Base-by-base conservation (phyloP, 2,797 vertebrate genomes). In the Anguilla anguilla region DNA sequence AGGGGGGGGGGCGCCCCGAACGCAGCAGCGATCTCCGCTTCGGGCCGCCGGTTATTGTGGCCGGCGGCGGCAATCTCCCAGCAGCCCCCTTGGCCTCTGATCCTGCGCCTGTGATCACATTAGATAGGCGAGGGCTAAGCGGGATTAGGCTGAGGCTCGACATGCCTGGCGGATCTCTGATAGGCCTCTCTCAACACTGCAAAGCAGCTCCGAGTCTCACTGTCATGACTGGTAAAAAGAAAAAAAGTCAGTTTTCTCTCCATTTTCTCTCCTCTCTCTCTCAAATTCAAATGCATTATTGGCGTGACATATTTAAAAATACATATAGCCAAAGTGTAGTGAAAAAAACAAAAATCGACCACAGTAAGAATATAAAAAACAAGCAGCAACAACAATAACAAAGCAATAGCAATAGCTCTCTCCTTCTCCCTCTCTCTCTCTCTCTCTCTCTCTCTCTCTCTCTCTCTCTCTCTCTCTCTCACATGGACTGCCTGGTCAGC, bases 111-210 rank as follows among this genome's bases (percentile, higher is more conserved):
- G 69, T 85, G 84, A 88, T 88, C 84, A 79, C 69, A 82, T 85
- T 88, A 85, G 55, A 82, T 81, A 35, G 64, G 22, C 59, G 3
- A 49, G 35, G 86, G 77, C 88, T 85, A 64, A 72, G 77, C 31
- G 87, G 90, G 90, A 90, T 92, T 91, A 91, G 87, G 88, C 89
- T 67, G 9, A 85, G 59, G 85, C 87, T 86, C 81, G 85, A 83
- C 85, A 85, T 90, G 90, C 89, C 87, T 87, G 90, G 90, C 85
- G 81, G 77, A 74, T 89, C 89, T 87, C 88, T 91, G 89, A 91
- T 90, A 55, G 87, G 86, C 88, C 84, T 84, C 61, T 82, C 86
- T 88, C 88, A 77, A 57, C 88, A 87, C 88, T 53, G 59, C 43
- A 89, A 87, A 89, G 83, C 49, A 43, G 64, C 83, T 90, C 86